Evolutionary conservation across 2,797 vertebrate species (phyloP).

Genomic region (Phataginus tricuspis): DNA sequence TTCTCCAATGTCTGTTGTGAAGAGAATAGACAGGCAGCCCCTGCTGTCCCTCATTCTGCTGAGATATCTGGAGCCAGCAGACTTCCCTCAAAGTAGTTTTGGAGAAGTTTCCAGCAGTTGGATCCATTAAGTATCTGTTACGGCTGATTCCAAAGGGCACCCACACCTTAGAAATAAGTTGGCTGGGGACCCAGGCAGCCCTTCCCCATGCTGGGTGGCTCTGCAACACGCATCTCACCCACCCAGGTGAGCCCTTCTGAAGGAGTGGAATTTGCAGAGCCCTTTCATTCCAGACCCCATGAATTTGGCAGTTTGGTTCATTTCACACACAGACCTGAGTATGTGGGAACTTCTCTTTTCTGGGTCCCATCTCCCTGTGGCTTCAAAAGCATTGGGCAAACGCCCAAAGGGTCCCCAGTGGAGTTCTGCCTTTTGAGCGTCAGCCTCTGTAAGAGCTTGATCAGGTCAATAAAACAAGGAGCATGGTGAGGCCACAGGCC

Average conservation of each 20-base stretch:
- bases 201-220: fast-evolving
- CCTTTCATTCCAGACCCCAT: background rate
- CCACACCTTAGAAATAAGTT: background rate
- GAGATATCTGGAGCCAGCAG: background rate
- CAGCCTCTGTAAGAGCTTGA: background rate
- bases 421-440: background rate
- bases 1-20: background rate
- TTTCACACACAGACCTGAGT: background rate
- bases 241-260: background rate
- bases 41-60: background rate
- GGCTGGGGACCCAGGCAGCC: background rate
- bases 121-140: background rate
- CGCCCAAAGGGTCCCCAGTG: background rate
- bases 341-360: background rate
- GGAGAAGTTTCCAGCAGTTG: background rate
- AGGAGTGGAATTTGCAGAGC: background rate
- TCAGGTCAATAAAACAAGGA: background rate
- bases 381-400: background rate
- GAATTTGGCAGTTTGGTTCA: background rate
- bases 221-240: background rate
- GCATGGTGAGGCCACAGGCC: fast-evolving
- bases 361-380: background rate
- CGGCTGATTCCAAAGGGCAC: background rate
- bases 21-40: background rate
- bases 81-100: background rate